phyloP scores from a whole-genome alignment of 1,140 invertebrate genomes.

The Phymastichus coffea region DNA sequence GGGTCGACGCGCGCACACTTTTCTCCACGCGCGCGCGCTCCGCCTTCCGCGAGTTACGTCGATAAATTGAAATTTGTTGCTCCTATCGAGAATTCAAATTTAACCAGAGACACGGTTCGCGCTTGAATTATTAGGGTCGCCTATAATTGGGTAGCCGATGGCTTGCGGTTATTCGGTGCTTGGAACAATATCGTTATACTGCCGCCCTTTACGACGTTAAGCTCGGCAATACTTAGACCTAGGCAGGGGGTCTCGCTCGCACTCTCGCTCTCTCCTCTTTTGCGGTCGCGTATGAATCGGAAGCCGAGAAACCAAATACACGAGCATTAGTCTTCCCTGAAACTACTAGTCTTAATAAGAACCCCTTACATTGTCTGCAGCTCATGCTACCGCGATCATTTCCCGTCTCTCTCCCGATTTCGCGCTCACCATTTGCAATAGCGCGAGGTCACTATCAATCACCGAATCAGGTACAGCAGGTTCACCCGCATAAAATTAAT shows the following conservation, averaged over 20 bases:
- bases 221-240: conserved; percentile 6
- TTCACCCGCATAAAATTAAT: too few relatives aligned
- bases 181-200: conserved; percentile 18
- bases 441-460: too few relatives aligned
- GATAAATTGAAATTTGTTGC: too few relatives aligned
- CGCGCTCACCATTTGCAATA: too few relatives aligned
- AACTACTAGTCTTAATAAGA: conserved; percentile 12
- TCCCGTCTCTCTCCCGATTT: too few relatives aligned
- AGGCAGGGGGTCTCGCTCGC: not conserved
- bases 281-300: conserved; percentile 13
- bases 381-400: not conserved
- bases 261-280: not conserved
- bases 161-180: conserved; percentile 37
- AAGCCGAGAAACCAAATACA: conserved; percentile 13
- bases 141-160: conserved; percentile 46
- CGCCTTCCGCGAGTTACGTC: not conserved
- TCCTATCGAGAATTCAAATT: conserved; percentile 42
- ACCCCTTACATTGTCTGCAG: conserved; percentile 1
- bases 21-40: too few relatives aligned
- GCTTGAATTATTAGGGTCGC: conserved; percentile 47
- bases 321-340: conserved; percentile 8
- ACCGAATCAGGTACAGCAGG: too few relatives aligned
- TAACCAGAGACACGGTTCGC: conserved; percentile 35
- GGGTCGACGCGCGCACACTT: too few relatives aligned
- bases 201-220: not conserved